Conservation (phyloP, 2,797 vertebrate species). For the Thripadectes ignobilis region DNA sequence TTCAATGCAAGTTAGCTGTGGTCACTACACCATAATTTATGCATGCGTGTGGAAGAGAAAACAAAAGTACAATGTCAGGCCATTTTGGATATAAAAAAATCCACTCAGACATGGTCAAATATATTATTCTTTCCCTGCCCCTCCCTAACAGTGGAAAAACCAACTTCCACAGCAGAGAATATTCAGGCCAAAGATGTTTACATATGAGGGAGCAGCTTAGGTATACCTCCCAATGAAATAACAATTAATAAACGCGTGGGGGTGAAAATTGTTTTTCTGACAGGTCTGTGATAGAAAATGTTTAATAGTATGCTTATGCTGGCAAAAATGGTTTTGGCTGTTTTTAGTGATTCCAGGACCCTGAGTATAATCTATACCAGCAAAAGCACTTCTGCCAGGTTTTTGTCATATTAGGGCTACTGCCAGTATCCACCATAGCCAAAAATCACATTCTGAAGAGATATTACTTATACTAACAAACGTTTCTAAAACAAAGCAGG, state of each 20-base stretch:
- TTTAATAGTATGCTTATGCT: background rate
- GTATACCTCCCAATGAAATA: background rate
- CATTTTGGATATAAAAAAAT: background rate
- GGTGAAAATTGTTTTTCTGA: background rate
- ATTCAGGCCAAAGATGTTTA: background rate
- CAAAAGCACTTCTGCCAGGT: slow-evolving; percentile 8
- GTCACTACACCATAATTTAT: background rate
- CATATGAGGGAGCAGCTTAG: background rate
- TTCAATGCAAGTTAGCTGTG: background rate
- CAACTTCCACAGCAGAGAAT: background rate
- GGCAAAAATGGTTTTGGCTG: background rate
- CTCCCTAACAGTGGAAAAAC: fast-evolving
- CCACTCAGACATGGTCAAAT: background rate
- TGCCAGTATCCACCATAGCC: background rate
- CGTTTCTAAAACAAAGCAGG: background rate
- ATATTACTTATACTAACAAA: background rate
- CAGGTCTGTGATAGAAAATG: background rate
- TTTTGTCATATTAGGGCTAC: background rate
- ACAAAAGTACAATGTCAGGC: background rate
- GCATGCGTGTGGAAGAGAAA: background rate
- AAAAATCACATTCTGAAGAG: slow-evolving; percentile 35
- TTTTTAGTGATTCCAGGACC: background rate
- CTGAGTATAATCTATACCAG: background rate
- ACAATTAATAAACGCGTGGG: background rate
- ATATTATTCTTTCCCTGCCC: background rate